These are phyloP conservation scores for Palythoa heliodiscus DNA, from an alignment of 92 coral and sea anemone genomes.

Conservation along the genomic window DNA sequence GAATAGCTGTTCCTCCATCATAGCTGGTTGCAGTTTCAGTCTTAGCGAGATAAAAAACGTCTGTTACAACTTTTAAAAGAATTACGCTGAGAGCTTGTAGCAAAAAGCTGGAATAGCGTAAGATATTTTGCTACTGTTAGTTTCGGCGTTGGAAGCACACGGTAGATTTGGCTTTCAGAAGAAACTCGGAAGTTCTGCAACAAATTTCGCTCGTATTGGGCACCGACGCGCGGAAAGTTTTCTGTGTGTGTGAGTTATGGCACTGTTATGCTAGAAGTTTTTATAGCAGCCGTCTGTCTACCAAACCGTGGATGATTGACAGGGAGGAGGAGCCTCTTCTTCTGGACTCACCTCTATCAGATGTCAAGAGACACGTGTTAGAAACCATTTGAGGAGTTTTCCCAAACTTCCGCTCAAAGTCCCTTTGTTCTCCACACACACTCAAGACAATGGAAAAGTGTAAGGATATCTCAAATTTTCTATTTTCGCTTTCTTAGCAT, in stretches of 20 bases:
- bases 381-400: slow-evolving; percentile 2
- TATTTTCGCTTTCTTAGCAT: slow-evolving; percentile 32
- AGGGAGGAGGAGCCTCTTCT: slow-evolving; percentile 21
- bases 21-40: slow-evolving; percentile 37
- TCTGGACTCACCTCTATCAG: slow-evolving; percentile 26
- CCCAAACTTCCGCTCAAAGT: slow-evolving; percentile 42
- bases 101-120: slow-evolving; percentile 45
- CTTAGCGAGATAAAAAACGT: slow-evolving; percentile 45
- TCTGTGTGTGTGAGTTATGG: not conserved
- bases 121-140: slow-evolving; percentile 36
- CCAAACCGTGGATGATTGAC: slow-evolving; percentile 25
- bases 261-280: not conserved
- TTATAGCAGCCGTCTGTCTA: slow-evolving; percentile 22
- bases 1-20: slow-evolving; percentile 46
- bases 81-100: slow-evolving; percentile 49
- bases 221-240: slow-evolving; percentile 43
- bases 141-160: slow-evolving; percentile 32
- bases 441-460: not conserved
- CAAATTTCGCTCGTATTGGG: slow-evolving; percentile 9
- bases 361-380: slow-evolving; percentile 47
- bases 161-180: not conserved
- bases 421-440: slow-evolving; percentile 29
- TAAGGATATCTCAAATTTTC: slow-evolving; percentile 16
- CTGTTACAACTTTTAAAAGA: slow-evolving; percentile 37
- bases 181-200: slow-evolving; percentile 25